Percentiles rank a stretch among this genome's conserved stretches.
Evolutionary conservation across 2,113 vertebrate genomes (phyloP).

Genomic region (Neotoma lepida): DNA sequence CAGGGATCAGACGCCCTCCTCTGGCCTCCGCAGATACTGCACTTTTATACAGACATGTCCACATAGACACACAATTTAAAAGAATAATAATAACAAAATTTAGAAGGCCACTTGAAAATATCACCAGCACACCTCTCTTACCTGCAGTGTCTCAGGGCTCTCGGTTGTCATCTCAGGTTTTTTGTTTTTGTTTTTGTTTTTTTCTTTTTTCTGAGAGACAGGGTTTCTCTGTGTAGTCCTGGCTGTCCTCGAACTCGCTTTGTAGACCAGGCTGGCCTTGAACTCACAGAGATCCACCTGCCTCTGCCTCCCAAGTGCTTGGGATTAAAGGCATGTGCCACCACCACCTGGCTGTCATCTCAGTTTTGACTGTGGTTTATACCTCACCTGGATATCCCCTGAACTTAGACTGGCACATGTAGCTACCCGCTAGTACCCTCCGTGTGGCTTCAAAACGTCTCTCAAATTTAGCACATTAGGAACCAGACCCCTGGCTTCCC

Average conservation of each 20-base stretch:
- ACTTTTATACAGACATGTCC: not conserved
- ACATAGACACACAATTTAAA: not conserved
- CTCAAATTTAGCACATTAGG: not conserved
- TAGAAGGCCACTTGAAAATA: not conserved
- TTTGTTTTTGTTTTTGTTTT: too few species aligned
- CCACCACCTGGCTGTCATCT: not conserved
- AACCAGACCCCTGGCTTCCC: not conserved
- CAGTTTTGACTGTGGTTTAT: not conserved
- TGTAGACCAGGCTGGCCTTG: too few species aligned
- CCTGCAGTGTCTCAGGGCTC: not conserved
- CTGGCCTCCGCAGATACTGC: not conserved
- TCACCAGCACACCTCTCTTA: not conserved
- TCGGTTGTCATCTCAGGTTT: not conserved
- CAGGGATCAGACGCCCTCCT: not conserved
- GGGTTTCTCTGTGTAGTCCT: too few species aligned
- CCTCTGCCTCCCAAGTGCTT: too few species aligned
- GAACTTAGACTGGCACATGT: not conserved
- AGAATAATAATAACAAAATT: not conserved
- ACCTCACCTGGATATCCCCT: too few species aligned
- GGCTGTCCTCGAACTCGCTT: too few species aligned
- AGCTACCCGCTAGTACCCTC: not conserved
- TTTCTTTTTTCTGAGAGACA: too few species aligned
- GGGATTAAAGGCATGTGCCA: too few species aligned
- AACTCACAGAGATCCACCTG: too few species aligned
- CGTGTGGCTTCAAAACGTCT: not conserved